Percentiles rank a stretch among this genome's conserved stretches.
phyloP scores from a whole-genome alignment of 1,140 invertebrate species.

The Sesamia nonagrioides region DNA sequence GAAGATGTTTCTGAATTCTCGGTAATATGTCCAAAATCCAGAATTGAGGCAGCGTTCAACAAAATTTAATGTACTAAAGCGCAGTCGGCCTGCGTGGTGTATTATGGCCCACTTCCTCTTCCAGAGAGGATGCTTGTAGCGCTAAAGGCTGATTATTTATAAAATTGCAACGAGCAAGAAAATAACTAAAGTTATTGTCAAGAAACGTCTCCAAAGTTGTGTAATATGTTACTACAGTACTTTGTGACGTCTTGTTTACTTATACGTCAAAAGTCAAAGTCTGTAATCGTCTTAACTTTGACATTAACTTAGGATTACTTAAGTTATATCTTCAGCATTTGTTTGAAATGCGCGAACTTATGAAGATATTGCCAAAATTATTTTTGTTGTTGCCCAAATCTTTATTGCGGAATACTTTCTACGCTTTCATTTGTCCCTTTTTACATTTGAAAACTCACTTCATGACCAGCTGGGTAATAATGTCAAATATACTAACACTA shows the following conservation, averaged over 20 bases:
- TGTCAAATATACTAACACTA: too few relatives aligned
- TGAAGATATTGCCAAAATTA: too few relatives aligned
- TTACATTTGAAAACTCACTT: too few relatives aligned
- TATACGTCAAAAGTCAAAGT: neutral
- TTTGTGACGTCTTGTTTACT: constrained; percentile 9
- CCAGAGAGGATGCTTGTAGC: too few relatives aligned
- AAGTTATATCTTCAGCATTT: neutral
- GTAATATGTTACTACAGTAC: constrained; percentile 6
- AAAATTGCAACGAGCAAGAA: neutral
- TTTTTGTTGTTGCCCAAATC: neutral
- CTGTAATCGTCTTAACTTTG: neutral
- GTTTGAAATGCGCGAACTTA: neutral
- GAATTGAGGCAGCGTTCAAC: too few relatives aligned
- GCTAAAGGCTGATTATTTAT: neutral
- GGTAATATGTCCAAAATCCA: too few relatives aligned
- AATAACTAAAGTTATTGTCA: neutral
- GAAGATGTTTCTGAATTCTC: too few relatives aligned
- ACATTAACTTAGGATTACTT: neutral
- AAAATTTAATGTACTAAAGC: too few relatives aligned
- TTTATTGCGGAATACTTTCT: neutral
- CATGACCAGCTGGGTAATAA: too few relatives aligned
- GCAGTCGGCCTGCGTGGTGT: too few relatives aligned
- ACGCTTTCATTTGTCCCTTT: neutral
- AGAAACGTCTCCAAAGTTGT: neutral
- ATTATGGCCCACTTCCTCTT: too few relatives aligned